Evolutionary conservation across 2,113 vertebrate genomes (phyloP).

Genomic region (Protobothrops flavoviridis): DNA sequence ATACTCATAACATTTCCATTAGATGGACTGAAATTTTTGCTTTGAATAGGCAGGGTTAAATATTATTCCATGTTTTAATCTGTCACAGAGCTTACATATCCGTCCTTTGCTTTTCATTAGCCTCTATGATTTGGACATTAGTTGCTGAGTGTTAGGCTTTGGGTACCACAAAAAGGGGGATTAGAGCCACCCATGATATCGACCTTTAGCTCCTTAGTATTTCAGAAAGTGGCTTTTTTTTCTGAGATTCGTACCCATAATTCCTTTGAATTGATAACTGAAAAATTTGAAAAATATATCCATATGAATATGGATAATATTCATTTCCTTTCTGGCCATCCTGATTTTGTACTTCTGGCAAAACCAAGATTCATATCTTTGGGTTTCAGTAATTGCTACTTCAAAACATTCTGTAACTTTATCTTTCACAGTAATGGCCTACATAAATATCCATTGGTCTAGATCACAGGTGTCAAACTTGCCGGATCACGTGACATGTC

Average conservation of each 20-base stretch:
- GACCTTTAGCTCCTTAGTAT: background rate
- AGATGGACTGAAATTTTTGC: background rate
- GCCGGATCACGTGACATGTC: too few species aligned
- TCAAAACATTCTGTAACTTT: background rate
- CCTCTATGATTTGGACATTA: background rate
- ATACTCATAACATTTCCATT: background rate
- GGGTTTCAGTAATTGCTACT: background rate
- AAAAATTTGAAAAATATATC: background rate
- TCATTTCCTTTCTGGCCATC: background rate
- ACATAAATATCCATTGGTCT: background rate
- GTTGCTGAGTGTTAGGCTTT: background rate
- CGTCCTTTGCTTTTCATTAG: background rate
- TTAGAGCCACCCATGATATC: background rate
- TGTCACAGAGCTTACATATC: background rate
- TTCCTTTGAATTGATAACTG: background rate
- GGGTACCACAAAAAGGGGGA: background rate
- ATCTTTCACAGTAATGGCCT: background rate
- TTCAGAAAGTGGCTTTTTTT: background rate
- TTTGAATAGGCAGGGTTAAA: background rate
- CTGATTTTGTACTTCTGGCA: background rate
- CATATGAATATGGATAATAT: background rate
- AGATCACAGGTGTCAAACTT: too few species aligned
- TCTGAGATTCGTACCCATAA: background rate
- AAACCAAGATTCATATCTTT: background rate
- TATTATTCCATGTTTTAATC: background rate